These are phyloP conservation scores for Polydrusus cervinus DNA, from an alignment of 2,888 invertebrate species.

Conservation along the genomic window DNA sequence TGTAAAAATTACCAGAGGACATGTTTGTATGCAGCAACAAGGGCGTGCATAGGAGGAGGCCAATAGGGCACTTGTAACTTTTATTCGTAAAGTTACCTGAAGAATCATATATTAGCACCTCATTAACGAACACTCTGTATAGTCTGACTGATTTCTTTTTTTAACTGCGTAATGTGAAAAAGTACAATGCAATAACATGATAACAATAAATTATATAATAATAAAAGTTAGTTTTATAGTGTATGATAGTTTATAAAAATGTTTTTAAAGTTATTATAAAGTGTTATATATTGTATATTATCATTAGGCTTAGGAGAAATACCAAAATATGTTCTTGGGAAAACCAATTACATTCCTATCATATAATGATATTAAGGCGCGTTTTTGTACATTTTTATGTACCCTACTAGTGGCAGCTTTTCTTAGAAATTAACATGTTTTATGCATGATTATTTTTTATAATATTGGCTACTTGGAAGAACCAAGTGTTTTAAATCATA, in stretches of 20 bases:
- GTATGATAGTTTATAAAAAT: conserved; percentile 55
- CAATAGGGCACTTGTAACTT: too few relatives aligned
- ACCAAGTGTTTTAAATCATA: too few relatives aligned
- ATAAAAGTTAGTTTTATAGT: conserved; percentile 50
- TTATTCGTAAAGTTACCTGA: too few relatives aligned
- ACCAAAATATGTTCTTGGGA: conserved; percentile 21
- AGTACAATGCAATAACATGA: conserved; percentile 58
- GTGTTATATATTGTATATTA: conserved; percentile 47
- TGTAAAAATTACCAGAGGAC: too few relatives aligned
- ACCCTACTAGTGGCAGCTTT: neutral
- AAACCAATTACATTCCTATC: conserved; percentile 39
- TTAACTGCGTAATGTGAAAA: conserved; percentile 30
- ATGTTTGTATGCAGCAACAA: too few relatives aligned
- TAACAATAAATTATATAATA: conserved; percentile 42
- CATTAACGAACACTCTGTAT: too few relatives aligned
- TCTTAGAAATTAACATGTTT: too few relatives aligned
- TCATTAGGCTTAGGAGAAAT: conserved; percentile 32
- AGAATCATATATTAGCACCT: too few relatives aligned
- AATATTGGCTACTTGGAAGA: too few relatives aligned
- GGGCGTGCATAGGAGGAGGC: too few relatives aligned
- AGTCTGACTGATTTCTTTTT: neutral
- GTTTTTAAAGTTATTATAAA: conserved; percentile 42
- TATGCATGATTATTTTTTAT: too few relatives aligned
- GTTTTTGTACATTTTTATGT: conserved; percentile 19
- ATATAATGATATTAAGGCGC: conserved; percentile 45